A percentile compares a stretch with the other conserved stretches of the same genome.
phyloP scores from a whole-genome alignment of 1,140 invertebrate genomes.

The Orchestia grillus region DNA sequence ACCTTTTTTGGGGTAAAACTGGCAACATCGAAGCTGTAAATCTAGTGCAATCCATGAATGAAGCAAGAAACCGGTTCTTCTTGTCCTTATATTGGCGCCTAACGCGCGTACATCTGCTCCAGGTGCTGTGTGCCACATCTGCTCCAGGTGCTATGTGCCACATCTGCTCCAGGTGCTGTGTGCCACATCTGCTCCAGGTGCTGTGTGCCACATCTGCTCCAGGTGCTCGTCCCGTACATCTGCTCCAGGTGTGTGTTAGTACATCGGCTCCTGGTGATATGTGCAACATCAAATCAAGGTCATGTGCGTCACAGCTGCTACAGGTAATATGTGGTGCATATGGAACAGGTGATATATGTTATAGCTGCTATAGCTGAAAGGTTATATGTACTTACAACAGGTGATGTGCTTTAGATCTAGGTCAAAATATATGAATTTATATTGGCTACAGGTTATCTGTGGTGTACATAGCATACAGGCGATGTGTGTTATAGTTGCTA shows the following conservation, averaged over 20 bases:
- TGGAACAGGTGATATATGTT: not conserved
- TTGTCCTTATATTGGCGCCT: not conserved
- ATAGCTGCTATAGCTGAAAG: not conserved
- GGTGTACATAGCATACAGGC: too few species aligned
- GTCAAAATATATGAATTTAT: too few species aligned
- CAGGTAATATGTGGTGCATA: too few species aligned
- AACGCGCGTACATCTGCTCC: conserved; percentile 19
- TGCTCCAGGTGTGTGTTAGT: not conserved
- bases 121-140: not conserved
- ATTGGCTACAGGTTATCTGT: too few species aligned
- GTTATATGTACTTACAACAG: too few species aligned
- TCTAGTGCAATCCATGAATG: conserved; percentile 14
- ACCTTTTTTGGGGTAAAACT: not conserved
- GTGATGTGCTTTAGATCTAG: too few species aligned
- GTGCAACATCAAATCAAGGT: not conserved
- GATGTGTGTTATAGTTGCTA: too few species aligned
- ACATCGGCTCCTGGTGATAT: not conserved
- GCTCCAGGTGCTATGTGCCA: not conserved
- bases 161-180: conserved; percentile 31
- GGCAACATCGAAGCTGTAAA: not conserved
- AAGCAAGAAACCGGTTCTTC: not conserved
- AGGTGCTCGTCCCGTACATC: conserved; percentile 18
- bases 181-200: conserved; percentile 33
- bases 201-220: conserved; percentile 8
- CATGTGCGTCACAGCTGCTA: too few species aligned